phyloP scores from a whole-genome alignment of 2,113 vertebrate species.

The Plecturocebus donacophilus region DNA sequence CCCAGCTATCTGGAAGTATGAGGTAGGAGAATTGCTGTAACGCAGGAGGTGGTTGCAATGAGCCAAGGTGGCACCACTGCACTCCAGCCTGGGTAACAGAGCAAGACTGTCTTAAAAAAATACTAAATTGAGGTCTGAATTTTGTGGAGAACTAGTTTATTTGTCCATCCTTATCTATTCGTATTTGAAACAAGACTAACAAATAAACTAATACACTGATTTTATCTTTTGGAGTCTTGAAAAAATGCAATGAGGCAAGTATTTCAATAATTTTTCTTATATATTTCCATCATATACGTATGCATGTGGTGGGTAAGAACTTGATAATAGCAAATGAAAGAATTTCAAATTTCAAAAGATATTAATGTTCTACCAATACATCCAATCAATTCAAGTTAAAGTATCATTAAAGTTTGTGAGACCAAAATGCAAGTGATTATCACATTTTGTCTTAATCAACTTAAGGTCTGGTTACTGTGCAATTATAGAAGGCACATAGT shows the following conservation, averaged over 20 bases:
- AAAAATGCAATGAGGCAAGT: neutral
- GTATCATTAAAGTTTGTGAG: neutral
- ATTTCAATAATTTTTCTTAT: neutral
- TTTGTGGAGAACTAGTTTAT: neutral
- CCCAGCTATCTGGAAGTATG: too few relatives aligned
- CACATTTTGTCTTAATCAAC: neutral
- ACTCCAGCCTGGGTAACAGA: too few relatives aligned
- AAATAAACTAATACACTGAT: neutral
- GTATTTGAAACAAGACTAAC: neutral
- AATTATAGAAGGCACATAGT: neutral
- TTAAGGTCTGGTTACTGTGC: neutral
- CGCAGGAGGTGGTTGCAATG: too few relatives aligned
- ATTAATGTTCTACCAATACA: neutral
- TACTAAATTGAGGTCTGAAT: neutral
- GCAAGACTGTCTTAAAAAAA: too few relatives aligned
- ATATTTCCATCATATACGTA: neutral
- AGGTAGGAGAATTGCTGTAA: too few relatives aligned
- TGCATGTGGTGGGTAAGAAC: neutral
- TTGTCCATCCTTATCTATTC: neutral
- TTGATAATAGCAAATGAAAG: neutral
- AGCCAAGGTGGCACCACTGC: too few relatives aligned
- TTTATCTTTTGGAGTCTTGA: neutral
- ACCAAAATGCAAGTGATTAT: neutral
- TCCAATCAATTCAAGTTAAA: neutral
- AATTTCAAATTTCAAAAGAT: neutral